Base-by-base conservation (phyloP, 1,140 invertebrate species). In the Drosophila pruinosa region DNA sequence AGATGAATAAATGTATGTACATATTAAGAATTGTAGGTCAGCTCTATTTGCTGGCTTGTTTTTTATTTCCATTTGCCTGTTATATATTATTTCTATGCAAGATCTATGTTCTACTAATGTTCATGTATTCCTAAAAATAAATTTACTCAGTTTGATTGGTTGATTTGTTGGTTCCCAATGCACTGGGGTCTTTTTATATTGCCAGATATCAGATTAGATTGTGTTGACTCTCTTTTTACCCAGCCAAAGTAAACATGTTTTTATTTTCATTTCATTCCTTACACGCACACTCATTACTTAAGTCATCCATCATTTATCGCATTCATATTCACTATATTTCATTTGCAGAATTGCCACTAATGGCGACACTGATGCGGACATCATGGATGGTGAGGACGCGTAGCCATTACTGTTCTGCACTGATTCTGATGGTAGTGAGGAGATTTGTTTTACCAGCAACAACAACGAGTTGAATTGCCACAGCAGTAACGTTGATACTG, bases 401-500 rank as follows among this genome's bases (percentile, higher is more conserved):
- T 90, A 90, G 89, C 89, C 89, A 90, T 86, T 90, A 90, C 89
- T 90, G 75, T 75, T 74, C 74, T 86, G 73, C 71, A 83, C 78
- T 83, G 89, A 90, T 77, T 89, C 81, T 62, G 89, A 90, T 61
- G 88, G 72, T 47, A 79, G 80, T 72, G 78, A 89, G 61, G 81
- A 85, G 62, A 69, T 86, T 75, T 78, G 80, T 77, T 78, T 78
- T 6, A 89, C 28, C 63, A 89, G 75, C 59, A 89, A 89, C 52
- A 77, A 82, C 65, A 88, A 88, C 21, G 76, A 88, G 54, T 52
- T 70, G 15, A 72, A 62, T 38, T 77, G 74, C 47, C 68, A 73
- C 48, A 89, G 80, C 70, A 86, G 81, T 58, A 86, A 85, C 24
- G 53, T 80, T 34, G 70, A 68, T 6, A 17, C 2, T 21, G 39